These are phyloP conservation scores for Aphidoletes aphidimyza DNA, from an alignment of 2,888 invertebrate genomes.

Conservation along the genomic window DNA sequence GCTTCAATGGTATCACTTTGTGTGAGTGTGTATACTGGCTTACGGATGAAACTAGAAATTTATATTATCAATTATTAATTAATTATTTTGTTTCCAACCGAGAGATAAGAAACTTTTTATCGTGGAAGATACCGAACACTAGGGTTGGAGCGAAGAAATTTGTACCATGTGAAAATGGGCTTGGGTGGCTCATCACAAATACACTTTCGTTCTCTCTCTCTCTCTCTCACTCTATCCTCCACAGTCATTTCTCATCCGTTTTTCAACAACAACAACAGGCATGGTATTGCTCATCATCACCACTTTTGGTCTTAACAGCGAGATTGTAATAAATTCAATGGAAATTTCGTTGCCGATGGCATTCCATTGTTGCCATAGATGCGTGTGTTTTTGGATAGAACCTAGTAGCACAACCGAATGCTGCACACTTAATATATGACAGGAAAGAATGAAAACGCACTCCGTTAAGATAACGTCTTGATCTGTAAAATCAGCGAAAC, in stretches of 20 bases:
- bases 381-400: neutral
- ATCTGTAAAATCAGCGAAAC: constrained; percentile 36
- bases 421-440: neutral
- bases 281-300: too few relatives aligned
- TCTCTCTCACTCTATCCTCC: too few relatives aligned
- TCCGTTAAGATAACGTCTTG: neutral
- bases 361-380: constrained; percentile 13
- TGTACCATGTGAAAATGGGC: neutral
- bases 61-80: constrained; percentile 37
- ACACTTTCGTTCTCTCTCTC: too few relatives aligned
- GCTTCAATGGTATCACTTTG: neutral
- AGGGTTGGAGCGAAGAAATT: neutral
- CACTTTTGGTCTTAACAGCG: neutral
- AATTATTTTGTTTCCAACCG: constrained; percentile 41
- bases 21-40: neutral
- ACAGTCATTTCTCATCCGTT: too few relatives aligned
- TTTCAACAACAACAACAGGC: neutral
- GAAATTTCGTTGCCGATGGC: constrained; percentile 11
- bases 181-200: too few relatives aligned
- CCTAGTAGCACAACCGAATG: neutral
- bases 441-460: neutral
- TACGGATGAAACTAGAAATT: neutral
- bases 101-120: constrained; percentile 5
- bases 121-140: constrained; percentile 8
- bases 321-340: neutral